Conservation (phyloP, 2,797 vertebrate species). For the Propithecus perrieri region DNA sequence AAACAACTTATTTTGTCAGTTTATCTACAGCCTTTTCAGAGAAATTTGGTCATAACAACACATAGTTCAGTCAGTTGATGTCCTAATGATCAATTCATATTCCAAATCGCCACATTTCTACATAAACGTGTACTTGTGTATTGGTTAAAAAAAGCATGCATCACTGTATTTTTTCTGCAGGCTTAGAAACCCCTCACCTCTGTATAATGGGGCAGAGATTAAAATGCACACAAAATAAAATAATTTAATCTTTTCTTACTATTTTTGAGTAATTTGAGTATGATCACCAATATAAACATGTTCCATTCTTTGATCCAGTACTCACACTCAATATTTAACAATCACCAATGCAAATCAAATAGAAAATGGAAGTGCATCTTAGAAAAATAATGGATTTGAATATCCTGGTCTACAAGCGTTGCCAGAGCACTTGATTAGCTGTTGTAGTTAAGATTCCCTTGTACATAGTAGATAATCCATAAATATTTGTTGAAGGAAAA, state of each 20-base stretch:
- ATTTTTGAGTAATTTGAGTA: background rate
- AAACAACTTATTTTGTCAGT: background rate
- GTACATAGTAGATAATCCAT: background rate
- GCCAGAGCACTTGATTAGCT: background rate
- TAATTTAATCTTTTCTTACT: background rate
- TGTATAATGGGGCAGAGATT: background rate
- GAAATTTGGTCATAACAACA: background rate
- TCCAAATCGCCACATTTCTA: background rate
- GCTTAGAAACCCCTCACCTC: background rate
- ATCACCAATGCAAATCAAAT: background rate
- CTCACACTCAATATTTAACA: background rate
- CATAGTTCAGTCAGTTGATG: background rate
- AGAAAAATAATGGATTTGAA: background rate
- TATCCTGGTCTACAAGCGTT: background rate
- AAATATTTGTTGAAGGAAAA: background rate
- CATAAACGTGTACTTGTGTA: background rate
- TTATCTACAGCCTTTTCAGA: background rate
- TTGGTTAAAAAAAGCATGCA: background rate
- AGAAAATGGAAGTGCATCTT: background rate
- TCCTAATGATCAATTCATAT: background rate
- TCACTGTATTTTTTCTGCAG: background rate
- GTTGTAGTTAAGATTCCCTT: background rate
- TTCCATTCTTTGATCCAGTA: background rate
- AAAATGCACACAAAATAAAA: background rate
- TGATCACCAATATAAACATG: background rate